Evolutionary conservation across 2,113 vertebrate species (phyloP), one percentile per base, ranked within the genome.

Genomic region (Oncorhynchus clarkii): DNA sequence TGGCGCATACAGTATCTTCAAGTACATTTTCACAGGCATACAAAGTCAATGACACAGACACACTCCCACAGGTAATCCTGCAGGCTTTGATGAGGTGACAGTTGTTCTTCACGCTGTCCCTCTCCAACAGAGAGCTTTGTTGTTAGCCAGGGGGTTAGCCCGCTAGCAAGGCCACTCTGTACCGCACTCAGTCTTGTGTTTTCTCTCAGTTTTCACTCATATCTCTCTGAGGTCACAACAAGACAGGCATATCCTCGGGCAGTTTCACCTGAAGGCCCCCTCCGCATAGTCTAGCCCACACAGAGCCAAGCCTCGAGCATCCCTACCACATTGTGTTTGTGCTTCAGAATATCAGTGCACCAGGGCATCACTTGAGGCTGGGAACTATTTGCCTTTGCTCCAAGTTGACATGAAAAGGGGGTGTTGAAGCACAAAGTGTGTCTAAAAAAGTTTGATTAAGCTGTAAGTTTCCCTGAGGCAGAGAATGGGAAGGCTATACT

Each of bases 381-480:
- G 73, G 76, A 70, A 75, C 67, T 67, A 45, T 45, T 45, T 0
- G 34, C 78, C 81, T 79, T 54, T 39, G 65, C 71, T 78, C n/a
- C 57, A 67, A 75, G 31, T 85, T 85, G 79, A 62, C 49, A 75
- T 76, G 22, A 70, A 7, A 13, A 70, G 22, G 11, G 3, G 31
- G 11, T 18, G 45, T 24, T 7, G 39, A 24, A 45, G 39, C 39
- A 45, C 45, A 24, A 70, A 24, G 34, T 75, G 71, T 68, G 72
- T 78, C 69, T 75, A 69, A 51, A 78, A 78, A 87, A 80, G 81
- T 83, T 80, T 77, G 27, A 87, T 79, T 86, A 27, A 60, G 65
- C 66, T 77, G 16, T 16, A 45, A 62, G 22, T 49, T 16, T 72
- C 62, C 85, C 79, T 0, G 29, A 66, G 88, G 84, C 57, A 1